Base-by-base conservation (phyloP, 2,888 invertebrate genomes). In the Pristionchus japonicus region DNA sequence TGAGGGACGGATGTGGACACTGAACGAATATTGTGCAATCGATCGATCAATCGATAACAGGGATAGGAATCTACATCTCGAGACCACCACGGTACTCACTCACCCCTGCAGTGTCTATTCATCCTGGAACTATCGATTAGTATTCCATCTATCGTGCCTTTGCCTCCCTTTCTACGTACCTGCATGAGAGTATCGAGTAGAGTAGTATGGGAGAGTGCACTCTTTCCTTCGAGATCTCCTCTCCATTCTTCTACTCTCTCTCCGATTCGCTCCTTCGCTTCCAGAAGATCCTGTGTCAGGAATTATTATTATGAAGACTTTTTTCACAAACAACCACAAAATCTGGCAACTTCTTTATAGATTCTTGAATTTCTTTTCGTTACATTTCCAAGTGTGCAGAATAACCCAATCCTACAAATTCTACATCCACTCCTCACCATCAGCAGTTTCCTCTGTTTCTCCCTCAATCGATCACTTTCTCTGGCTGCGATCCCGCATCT, bases 241-340 rank as follows among this genome's bases (percentile, higher is more conserved):
- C 70, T 86, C 87, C 87, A 87, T 34, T 74, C 77, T 40, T 87
- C 87, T 17, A 87, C 49, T 52, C 57, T 23, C 86, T 91, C 91
- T 61, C 91, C 92, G 67, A 96, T 95, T 86, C 95, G 95, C 88
- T 94, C 95, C 91, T 96, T 96, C 88, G 96, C 95, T 49, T 95
- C 94, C 11, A 27, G 52, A 2, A 87, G 52, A 23, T 87, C 87
- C 87, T 87, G 6, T 7, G n/a, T n/a, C n/a, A n/a, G n/a, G n/a
- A n/a, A n/a, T n/a, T n/a, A n/a, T n/a, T n/a, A n/a, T n/a, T n/a
- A n/a, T n/a, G n/a, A n/a, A n/a, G n/a, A n/a, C n/a, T n/a, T n/a
- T n/a, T n/a, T n/a, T n/a, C n/a, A n/a, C n/a, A n/a, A n/a, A n/a
- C n/a, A n/a, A n/a, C n/a, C n/a, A n/a, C n/a, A n/a, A n/a, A n/a